phyloP scores from a whole-genome alignment of 2,888 invertebrate species.

The Hydropsyche betteni region DNA sequence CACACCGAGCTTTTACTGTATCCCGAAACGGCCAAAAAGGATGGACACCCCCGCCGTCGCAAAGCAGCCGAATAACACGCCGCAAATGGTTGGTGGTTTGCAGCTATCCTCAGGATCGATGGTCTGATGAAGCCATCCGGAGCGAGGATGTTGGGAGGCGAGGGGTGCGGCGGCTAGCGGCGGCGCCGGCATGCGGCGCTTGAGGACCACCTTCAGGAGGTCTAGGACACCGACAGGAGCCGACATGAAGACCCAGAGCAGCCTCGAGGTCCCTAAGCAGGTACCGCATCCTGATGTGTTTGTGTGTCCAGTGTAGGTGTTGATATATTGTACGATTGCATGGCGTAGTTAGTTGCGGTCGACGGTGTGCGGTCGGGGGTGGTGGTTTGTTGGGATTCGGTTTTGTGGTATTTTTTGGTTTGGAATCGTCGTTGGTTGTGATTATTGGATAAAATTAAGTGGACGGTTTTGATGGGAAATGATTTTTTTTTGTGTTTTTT shows the following conservation, averaged over 20 bases:
- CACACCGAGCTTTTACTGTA: background rate
- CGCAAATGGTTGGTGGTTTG: constrained; percentile 31
- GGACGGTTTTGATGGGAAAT: too few species aligned
- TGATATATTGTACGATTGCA: too few species aligned
- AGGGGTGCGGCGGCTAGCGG: constrained; percentile 56
- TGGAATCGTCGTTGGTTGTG: too few species aligned
- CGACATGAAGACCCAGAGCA: constrained; percentile 92
- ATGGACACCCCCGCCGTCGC: background rate
- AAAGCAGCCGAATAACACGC: background rate
- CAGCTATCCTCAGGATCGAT: constrained; percentile 41
- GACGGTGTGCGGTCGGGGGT: too few species aligned
- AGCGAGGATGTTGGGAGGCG: constrained; percentile 41
- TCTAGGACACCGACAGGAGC: constrained; percentile 88
- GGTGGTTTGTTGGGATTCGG: too few species aligned
- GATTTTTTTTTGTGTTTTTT: too few species aligned
- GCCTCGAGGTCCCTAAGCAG: constrained; percentile 90
- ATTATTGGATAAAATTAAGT: too few species aligned
- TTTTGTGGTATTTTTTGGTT: too few species aligned
- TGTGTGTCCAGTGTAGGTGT: too few species aligned
- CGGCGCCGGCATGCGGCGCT: constrained; percentile 72
- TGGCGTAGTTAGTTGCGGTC: too few species aligned
- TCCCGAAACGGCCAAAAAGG: background rate
- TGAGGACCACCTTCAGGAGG: constrained; percentile 87
- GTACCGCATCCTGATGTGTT: constrained; percentile 55
- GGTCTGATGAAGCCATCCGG: constrained; percentile 43